Evolutionary conservation across 2,888 invertebrate genomes (phyloP), one percentile per base, ranked within the genome.

Genomic region (Cantharis rustica): DNA sequence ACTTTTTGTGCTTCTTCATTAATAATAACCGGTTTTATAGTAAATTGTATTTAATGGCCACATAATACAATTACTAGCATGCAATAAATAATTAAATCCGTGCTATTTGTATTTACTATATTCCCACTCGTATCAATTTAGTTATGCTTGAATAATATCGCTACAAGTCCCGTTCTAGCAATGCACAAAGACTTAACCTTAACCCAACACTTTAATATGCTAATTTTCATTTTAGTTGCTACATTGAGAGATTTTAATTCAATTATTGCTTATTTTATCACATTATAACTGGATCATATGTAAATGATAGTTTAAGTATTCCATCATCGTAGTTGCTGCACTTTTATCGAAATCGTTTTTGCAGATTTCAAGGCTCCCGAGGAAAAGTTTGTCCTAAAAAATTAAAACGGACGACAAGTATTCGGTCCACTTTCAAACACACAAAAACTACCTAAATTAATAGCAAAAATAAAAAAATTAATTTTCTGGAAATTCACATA

Each of bases 141-240:
- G 78, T 79, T 76, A 76, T 72, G 79, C 71, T 76, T 79, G 78
- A 73, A 66, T 76, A 76, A 73, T 68, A 76, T 76, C 71, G 79
- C 47, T 76, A 76, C 79, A 76, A 79, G 75, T 77, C 70, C 31
- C 72, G 72, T 72, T 73, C 77, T 72, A 70, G 78, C 74, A 72
- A 77, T 77, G 71, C 26, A 47, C 71, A 68, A 47, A 64, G 61
- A 16, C 73, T 77, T 79, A 74, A 72, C 79, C 77, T 79, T 77
- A 77, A 79, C 79, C 77, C 72, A 68, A 71, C 79, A 77, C 68
- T 75, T 75, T 70, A 74, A 16, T 47, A 47, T 47, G 47, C 47
- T 47, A 47, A 47, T 47, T 47, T 47, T 47, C 47, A 47, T 13
- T 47, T 47, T 47, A 47, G 47, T 47, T 47, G 47, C 47, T 47